phyloP scores from a whole-genome alignment of 2,113 vertebrate genomes.

The Centropristis striata region DNA sequence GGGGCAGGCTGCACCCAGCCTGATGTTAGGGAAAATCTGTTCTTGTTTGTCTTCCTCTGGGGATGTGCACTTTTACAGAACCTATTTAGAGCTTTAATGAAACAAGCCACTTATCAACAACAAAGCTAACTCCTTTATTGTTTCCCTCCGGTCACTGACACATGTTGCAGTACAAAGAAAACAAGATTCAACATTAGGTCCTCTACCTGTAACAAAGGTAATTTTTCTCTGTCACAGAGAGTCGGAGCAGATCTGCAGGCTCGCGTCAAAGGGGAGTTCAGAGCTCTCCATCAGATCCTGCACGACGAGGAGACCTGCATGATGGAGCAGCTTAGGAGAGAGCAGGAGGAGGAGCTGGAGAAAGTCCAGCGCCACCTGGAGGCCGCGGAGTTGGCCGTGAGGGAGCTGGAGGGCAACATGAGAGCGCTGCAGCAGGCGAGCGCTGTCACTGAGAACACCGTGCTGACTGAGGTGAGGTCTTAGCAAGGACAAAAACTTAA shows the following conservation, averaged over 20 bases:
- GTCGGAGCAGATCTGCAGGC: constrained; percentile 78
- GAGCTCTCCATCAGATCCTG: constrained; percentile 86
- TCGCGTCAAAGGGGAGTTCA: constrained; percentile 85
- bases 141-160: background rate
- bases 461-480: constrained; percentile 79
- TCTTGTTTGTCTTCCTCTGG: background rate
- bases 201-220: background rate
- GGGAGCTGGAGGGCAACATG: constrained; percentile 80
- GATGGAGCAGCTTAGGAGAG: constrained; percentile 81
- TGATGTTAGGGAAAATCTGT: no score
- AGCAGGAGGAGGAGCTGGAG: constrained; percentile 80
- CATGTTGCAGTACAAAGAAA: background rate
- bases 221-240: constrained; percentile 54
- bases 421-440: constrained; percentile 65
- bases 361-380: constrained; percentile 77
- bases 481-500: background rate
- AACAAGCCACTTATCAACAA: background rate
- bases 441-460: constrained; percentile 51
- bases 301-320: constrained; percentile 83
- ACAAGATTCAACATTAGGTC: background rate
- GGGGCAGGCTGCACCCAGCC: no score
- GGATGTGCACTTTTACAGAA: background rate
- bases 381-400: constrained; percentile 65
- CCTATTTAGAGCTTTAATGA: background rate
- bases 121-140: background rate